Evolutionary conservation across 2,888 invertebrate genomes (phyloP).

Genomic region (Andrena bicolor): DNA sequence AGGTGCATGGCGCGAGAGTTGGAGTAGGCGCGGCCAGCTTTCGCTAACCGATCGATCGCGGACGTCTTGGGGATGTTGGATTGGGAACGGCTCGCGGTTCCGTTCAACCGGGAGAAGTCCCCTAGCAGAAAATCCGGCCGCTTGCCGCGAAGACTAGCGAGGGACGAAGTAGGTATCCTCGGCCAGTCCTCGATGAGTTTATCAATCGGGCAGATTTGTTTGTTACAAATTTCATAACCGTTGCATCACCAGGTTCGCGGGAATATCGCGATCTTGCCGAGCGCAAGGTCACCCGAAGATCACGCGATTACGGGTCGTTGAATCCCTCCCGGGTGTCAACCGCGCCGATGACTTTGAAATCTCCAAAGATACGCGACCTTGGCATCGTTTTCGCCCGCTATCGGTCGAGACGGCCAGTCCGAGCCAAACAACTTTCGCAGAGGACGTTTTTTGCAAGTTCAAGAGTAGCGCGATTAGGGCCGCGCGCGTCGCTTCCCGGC

Average conservation of each 20-base stretch:
- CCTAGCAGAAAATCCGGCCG: too few species aligned
- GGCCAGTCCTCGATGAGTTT: too few species aligned
- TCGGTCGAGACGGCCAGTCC: conserved; percentile 6
- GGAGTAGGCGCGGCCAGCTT: too few species aligned
- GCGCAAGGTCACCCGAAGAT: conserved; percentile 22
- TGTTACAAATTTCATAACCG: conserved; percentile 1
- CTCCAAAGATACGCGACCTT: conserved; percentile 16
- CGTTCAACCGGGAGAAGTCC: too few species aligned
- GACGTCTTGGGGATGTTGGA: too few species aligned
- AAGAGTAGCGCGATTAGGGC: neutral
- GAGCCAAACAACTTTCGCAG: neutral
- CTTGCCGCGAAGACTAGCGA: too few species aligned
- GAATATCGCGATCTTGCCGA: neutral
- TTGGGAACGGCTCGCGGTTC: too few species aligned
- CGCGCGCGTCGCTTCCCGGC: too few species aligned
- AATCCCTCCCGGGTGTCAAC: neutral
- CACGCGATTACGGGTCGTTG: conserved; percentile 24
- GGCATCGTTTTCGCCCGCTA: conserved; percentile 27
- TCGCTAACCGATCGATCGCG: too few species aligned
- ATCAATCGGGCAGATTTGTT: too few species aligned
- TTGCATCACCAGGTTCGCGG: conserved; percentile 10
- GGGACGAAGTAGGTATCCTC: too few species aligned
- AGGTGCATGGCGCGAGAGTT: too few species aligned
- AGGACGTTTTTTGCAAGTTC: neutral
- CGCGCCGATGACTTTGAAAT: conserved; percentile 11